Evolutionary conservation across 2,113 vertebrate genomes (phyloP), one percentile per base, ranked within the genome.

Genomic region (Etheostoma cragini): DNA sequence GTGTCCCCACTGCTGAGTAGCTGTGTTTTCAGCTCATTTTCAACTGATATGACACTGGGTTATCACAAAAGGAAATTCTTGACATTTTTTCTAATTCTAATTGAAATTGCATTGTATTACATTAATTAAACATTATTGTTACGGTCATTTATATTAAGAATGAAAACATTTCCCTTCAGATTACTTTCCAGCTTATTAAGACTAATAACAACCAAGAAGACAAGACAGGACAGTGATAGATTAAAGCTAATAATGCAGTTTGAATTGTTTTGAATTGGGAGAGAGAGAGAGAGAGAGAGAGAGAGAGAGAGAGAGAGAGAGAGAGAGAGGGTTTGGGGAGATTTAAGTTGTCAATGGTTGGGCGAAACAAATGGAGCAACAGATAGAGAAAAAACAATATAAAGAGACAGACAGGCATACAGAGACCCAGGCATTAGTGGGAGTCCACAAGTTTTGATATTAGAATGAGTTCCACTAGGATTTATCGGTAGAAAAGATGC

Each of bases 1-100:
- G 83, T 85, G 84, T 82, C 81, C 91, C 71, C n/a, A 49, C 46
- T 82, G 81, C 73, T 83, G 74, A 57, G 72, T 74, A 54, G 67
- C 42, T 80, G 72, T 57, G 70, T 72, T 79, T 71, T 63, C 19
- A 52, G 33, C 30, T 60, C 62, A 21, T 82, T 80, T 81, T 63
- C 8, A 60, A 64, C 30, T 62, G 26, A 80, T 66, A 10, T 26
- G 7, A 3, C 17, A 53, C 11, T 15, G 24, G 62, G 46, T 3
- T 67, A 54, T 50, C 6, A 45, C 21, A 67, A 6, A 38, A 13
- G 47, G 10, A 17, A 3, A 56, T 80, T 53, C 45, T 35, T 54
- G 15, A 1, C 21, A 76, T 61, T 72, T 65, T 65, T 8, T 6
- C 30, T 50, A 33, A 75, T 46, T 70, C 30, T 30, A 58, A 35